These are phyloP conservation scores for Calidris pugnax DNA, from an alignment of 2,113 vertebrate genomes.

Conservation along the genomic window DNA sequence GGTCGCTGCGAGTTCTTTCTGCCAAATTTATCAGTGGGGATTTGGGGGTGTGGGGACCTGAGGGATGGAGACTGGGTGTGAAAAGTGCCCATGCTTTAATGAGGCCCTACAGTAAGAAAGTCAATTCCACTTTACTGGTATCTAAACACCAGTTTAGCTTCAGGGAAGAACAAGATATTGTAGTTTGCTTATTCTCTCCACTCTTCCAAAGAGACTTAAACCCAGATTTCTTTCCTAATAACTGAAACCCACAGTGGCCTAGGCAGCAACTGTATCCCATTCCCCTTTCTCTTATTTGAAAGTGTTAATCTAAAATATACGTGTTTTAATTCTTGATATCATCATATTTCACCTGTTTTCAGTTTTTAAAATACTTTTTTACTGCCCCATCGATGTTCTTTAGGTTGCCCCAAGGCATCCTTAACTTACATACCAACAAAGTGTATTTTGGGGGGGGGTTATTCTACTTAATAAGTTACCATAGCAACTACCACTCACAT, in stretches of 20 bases:
- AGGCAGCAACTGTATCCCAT: background rate
- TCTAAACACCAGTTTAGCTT: slow-evolving; percentile 17
- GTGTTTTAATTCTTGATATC: background rate
- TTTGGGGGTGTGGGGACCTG: background rate
- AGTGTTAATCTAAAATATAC: background rate
- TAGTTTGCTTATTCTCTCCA: slow-evolving; percentile 37
- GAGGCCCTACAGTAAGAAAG: background rate
- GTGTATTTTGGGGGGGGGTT: background rate
- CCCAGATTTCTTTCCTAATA: background rate
- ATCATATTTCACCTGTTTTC: background rate
- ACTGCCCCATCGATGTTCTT: background rate
- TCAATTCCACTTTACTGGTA: background rate
- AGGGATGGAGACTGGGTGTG: background rate
- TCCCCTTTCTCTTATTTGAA: background rate
- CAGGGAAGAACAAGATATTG: background rate
- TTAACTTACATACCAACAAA: slow-evolving; percentile 60
- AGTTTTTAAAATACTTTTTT: slow-evolving; percentile 9
- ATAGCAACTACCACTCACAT: slow-evolving; percentile 71
- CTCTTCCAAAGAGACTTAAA: slow-evolving; percentile 5
- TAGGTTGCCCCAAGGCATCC: slow-evolving; percentile 26
- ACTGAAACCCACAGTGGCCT: background rate
- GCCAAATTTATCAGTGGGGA: background rate
- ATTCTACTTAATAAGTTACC: slow-evolving; percentile 69
- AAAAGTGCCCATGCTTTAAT: background rate
- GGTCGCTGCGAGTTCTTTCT: background rate